phyloP scores from a whole-genome alignment of 2,888 invertebrate genomes.

The Achlya flavicornis region DNA sequence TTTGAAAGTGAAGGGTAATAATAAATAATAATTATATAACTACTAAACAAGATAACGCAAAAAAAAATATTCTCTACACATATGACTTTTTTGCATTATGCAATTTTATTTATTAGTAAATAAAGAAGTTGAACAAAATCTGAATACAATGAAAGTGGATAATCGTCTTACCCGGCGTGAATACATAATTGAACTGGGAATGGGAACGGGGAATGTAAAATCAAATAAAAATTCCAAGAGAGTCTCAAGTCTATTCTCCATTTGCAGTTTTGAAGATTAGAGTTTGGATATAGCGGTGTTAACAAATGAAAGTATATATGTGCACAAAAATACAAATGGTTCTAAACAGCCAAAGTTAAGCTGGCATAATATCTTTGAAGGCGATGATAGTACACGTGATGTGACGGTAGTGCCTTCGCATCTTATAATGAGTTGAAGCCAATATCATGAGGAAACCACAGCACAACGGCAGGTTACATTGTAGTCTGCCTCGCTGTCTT shows the following conservation, averaged over 20 bases:
- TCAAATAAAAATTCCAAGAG: conserved; percentile 30
- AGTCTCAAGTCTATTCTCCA: conserved; percentile 15
- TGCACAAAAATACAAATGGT: background rate
- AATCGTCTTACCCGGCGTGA: conserved; percentile 25
- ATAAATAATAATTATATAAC: background rate
- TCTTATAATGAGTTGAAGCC: too few relatives aligned
- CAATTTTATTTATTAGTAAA: too few relatives aligned
- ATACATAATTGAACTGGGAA: conserved; percentile 26
- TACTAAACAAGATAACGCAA: background rate
- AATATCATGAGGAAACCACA: too few relatives aligned
- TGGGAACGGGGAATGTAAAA: conserved; percentile 26
- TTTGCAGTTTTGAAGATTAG: conserved; percentile 21
- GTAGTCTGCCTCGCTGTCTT: too few relatives aligned
- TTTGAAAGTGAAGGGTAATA: too few relatives aligned
- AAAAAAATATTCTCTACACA: background rate
- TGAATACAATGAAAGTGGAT: conserved; percentile 22
- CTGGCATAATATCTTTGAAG: too few relatives aligned
- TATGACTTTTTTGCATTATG: background rate
- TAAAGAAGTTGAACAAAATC: conserved; percentile 5
- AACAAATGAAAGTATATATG: background rate
- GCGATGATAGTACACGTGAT: too few relatives aligned
- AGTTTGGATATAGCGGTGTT: conserved; percentile 18
- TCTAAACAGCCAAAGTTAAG: too few relatives aligned
- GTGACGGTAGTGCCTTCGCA: too few relatives aligned
- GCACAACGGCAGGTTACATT: too few relatives aligned